phyloP scores from a whole-genome alignment of 2,888 invertebrate species.

The Rosalia funebris region DNA sequence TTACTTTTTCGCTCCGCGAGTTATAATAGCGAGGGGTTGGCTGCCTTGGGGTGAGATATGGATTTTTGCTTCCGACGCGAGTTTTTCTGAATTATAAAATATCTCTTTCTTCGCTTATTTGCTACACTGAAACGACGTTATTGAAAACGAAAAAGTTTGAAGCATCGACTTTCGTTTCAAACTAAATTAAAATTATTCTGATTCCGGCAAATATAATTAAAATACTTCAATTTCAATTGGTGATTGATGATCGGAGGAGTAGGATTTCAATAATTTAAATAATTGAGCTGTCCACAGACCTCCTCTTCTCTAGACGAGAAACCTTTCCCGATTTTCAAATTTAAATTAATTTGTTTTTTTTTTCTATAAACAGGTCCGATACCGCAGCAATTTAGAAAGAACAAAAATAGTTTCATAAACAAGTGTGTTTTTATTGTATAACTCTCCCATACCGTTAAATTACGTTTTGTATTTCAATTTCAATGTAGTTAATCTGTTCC shows the following conservation, averaged over 20 bases:
- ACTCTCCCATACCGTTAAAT: too few species aligned
- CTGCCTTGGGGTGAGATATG: constrained; percentile 62
- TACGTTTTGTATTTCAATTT: too few species aligned
- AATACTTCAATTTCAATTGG: constrained; percentile 38
- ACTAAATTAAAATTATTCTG: constrained; percentile 33
- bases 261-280: constrained; percentile 36
- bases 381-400: neutral
- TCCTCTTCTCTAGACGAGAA: constrained; percentile 16
- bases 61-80: constrained; percentile 64
- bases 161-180: constrained; percentile 26
- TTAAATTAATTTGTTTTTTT: constrained; percentile 12
- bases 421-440: neutral
- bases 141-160: constrained; percentile 54
- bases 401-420: neutral
- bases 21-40: constrained; percentile 62
- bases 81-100: constrained; percentile 65
- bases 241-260: constrained; percentile 41
- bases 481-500: too few species aligned
- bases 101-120: constrained; percentile 51
- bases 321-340: constrained; percentile 17
- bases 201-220: constrained; percentile 38
- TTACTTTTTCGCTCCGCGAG: constrained; percentile 66
- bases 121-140: constrained; percentile 46
- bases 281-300: constrained; percentile 31
- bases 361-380: neutral